These are phyloP conservation scores for Fistularia tabacaria DNA, from an alignment of 2,797 vertebrate species.

Conservation along the genomic window DNA sequence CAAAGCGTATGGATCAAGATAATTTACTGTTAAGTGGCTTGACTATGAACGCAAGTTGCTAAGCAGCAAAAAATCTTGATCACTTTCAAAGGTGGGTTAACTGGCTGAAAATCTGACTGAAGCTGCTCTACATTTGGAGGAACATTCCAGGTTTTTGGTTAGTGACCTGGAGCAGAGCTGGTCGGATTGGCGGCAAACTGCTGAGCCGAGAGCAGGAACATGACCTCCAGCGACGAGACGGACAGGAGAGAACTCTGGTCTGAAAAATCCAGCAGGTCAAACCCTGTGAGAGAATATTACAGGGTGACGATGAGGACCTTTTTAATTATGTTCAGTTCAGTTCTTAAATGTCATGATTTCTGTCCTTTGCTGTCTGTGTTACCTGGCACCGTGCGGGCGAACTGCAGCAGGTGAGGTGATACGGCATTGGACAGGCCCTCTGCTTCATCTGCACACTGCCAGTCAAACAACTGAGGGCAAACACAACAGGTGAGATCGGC, in stretches of 20 bases:
- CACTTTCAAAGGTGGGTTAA: no score
- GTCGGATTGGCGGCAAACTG: conserved; percentile 82
- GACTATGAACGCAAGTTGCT: no score
- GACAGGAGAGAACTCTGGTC: conserved; percentile 86
- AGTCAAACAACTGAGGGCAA: conserved; percentile 66
- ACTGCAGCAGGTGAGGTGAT: conserved; percentile 82
- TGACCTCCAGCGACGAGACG: conserved; percentile 85
- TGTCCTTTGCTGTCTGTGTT: not conserved
- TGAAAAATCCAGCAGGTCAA: conserved; percentile 84
- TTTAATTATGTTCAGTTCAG: no score
- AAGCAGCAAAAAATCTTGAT: no score
- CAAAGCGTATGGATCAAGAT: no score
- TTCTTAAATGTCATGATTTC: not conserved
- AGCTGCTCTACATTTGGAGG: not conserved
- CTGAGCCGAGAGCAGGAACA: conserved; percentile 88
- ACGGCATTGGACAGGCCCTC: conserved; percentile 72
- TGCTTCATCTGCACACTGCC: conserved; percentile 76
- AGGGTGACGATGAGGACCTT: no score
- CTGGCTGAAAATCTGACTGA: not conserved
- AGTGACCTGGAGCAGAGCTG: conserved; percentile 71
- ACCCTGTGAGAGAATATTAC: conserved; percentile 70
- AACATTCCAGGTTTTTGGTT: not conserved
- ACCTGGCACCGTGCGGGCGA: conserved; percentile 90
- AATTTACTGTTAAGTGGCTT: no score
- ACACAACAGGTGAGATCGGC: not conserved